Evolutionary conservation across 2,113 vertebrate genomes (phyloP), one percentile per base, ranked within the genome.

Genomic region (Sturnus vulgaris): DNA sequence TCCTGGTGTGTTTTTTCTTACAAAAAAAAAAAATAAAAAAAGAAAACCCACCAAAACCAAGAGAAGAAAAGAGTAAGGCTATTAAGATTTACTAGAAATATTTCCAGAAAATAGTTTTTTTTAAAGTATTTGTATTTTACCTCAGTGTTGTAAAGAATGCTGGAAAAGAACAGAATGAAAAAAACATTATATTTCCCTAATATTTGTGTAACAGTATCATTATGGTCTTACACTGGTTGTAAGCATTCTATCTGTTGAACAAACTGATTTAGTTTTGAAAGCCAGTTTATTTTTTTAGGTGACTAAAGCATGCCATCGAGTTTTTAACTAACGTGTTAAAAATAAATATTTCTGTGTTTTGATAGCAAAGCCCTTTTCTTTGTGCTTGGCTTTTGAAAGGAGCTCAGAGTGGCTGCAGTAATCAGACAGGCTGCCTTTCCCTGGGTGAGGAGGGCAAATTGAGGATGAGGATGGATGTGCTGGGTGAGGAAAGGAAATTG

Each of bases 311-410:
- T 52, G 33, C 72, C 93, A 71, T 94, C 52, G 23, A 59, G 57
- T 82, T 92, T 90, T 97, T 89, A 97, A 91, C 75, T 94, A 95
- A 93, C 1, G 3, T 88, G 92, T 78, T 95, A 93, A 95, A 93
- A 96, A 92, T 73, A 94, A 96, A 92, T 95, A 94, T 86, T 80
- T 90, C 90, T 42, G 5, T 95, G 59, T 93, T 97, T 95, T 86
- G 86, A 93, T 68, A 95, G 71, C 82, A 85, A 79, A 92, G 11
- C 61, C 83, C 57, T 55, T 71, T 73, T 82, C 93, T 91, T 94
- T 93, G 57, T 71, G 56, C 83, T 93, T 90, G 75, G 78, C 57
- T 96, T 89, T 81, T 72, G 53, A 63, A 61, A 55, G 44, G 72
- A 91, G 65, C 60, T 96, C 21, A 22, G 60, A 70, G 68, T 69